A percentile compares a stretch with the other conserved stretches of the same genome.
These are phyloP conservation scores for Magallana gigas DNA, from an alignment of 1,140 invertebrate species.

Conservation along the genomic window DNA sequence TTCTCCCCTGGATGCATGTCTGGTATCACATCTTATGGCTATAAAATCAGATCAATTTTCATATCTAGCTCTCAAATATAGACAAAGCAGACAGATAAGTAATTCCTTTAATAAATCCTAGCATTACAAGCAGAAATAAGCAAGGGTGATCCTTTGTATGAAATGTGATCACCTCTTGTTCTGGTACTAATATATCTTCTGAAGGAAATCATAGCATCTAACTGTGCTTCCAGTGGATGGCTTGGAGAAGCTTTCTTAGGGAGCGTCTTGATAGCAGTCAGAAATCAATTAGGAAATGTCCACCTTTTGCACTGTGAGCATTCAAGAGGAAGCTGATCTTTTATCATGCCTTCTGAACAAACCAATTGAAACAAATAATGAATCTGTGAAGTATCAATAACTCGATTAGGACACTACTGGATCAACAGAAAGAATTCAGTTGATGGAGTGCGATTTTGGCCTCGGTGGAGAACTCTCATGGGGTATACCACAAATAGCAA, in stretches of 20 bases:
- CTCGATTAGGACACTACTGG: background rate
- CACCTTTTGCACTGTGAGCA: background rate
- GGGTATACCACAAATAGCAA: too few species aligned
- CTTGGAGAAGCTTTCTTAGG: background rate
- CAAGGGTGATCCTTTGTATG: too few species aligned
- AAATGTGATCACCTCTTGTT: too few species aligned
- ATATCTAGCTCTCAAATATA: too few species aligned
- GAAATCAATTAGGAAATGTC: constrained; percentile 3
- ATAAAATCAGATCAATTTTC: too few species aligned
- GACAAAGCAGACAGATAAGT: too few species aligned
- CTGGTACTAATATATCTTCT: too few species aligned
- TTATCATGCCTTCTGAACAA: background rate
- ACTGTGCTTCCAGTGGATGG: background rate
- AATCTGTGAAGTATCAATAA: background rate
- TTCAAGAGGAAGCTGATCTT: background rate
- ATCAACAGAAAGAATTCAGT: background rate
- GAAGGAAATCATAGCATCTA: too few species aligned
- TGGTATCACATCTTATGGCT: too few species aligned
- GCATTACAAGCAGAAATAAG: too few species aligned
- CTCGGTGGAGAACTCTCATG: background rate
- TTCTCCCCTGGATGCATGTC: too few species aligned
- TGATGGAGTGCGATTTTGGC: background rate
- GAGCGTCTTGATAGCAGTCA: background rate
- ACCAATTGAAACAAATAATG: constrained; percentile 1
- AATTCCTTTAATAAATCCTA: too few species aligned